phyloP scores from a whole-genome alignment of 2,113 vertebrate genomes.

The Picathartes gymnocephalus region DNA sequence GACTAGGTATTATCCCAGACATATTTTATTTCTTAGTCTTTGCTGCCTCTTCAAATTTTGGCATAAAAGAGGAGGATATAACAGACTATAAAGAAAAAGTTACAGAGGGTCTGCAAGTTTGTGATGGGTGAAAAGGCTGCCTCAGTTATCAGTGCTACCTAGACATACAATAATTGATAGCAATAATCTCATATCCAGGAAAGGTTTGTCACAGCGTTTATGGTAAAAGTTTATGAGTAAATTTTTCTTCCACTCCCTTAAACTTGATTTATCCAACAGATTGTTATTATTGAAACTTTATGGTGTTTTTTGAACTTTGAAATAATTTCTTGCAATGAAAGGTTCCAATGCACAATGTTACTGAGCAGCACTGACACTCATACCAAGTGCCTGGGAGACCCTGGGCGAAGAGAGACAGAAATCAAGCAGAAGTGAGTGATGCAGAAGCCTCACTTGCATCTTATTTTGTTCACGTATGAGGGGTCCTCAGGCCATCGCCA shows the following conservation, averaged over 20 bases:
- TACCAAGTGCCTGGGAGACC: background rate
- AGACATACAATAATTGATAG: background rate
- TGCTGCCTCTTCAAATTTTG: background rate
- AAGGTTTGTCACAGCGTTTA: background rate
- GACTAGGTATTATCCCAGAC: background rate
- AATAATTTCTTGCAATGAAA: background rate
- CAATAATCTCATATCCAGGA: background rate
- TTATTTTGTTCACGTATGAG: background rate
- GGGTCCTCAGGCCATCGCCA: background rate
- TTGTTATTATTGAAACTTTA: background rate
- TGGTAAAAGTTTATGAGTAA: background rate
- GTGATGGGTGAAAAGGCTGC: background rate
- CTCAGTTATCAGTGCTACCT: background rate
- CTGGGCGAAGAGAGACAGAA: background rate
- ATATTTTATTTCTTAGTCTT: background rate
- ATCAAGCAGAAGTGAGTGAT: background rate
- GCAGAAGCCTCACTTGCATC: background rate
- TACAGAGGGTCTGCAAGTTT: background rate
- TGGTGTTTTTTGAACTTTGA: background rate
- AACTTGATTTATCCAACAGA: background rate
- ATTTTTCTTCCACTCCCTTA: background rate
- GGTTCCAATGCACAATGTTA: background rate
- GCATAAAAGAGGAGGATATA: background rate
- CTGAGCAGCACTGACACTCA: background rate
- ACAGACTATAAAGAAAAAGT: background rate